Evolutionary conservation across 2,113 vertebrate genomes (phyloP).

Genomic region (Lipophrys pholis): DNA sequence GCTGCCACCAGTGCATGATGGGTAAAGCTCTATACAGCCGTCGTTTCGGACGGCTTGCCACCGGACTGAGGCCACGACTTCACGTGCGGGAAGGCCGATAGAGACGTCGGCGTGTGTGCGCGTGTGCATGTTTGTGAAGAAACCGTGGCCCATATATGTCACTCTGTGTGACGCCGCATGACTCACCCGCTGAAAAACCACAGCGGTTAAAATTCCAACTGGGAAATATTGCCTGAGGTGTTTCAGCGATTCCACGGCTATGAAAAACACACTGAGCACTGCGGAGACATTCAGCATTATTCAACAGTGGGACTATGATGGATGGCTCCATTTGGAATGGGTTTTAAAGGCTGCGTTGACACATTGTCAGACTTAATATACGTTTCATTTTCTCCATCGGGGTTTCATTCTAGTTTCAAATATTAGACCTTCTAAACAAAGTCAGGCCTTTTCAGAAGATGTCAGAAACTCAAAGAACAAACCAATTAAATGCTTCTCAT

Average conservation of each 20-base stretch:
- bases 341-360: not conserved
- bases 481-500: not conserved
- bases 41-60: constrained; percentile 26
- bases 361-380: not conserved
- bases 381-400: not conserved
- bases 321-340: not conserved
- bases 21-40: constrained; percentile 19
- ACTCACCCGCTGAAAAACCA: not conserved
- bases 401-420: not conserved
- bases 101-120: constrained; percentile 15
- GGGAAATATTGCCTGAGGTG: constrained; percentile 12
- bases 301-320: not conserved
- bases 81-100: not conserved
- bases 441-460: not conserved
- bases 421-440: not conserved
- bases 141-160: constrained; percentile 29
- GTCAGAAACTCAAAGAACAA: constrained; percentile 1
- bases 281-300: not conserved
- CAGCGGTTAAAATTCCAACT: constrained; percentile 21
- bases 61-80: constrained; percentile 2
- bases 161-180: not conserved
- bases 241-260: not conserved
- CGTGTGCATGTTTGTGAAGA: constrained; percentile 16
- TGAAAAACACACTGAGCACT: not conserved
- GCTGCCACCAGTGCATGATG: constrained; percentile 41